A percentile compares a stretch with the other conserved stretches of the same genome.
phyloP scores from a whole-genome alignment of 2,797 vertebrate genomes.

The Tympanoctomys barrerae region DNA sequence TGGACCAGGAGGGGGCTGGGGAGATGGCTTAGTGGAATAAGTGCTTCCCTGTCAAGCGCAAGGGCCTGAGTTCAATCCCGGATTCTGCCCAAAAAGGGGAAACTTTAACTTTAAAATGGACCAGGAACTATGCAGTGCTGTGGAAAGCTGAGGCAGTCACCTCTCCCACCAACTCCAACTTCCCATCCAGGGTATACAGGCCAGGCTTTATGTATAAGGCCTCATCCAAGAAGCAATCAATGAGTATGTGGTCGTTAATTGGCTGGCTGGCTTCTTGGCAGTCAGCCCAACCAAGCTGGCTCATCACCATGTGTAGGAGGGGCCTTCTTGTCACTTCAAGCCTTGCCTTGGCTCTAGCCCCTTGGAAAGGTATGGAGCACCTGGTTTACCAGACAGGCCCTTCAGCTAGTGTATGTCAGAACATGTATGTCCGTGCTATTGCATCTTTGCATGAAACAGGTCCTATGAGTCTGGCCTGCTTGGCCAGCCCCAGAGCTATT shows the following conservation, averaged over 20 bases:
- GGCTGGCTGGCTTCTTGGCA: conserved; percentile 33
- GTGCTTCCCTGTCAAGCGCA: too few species aligned
- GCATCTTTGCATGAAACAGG: conserved; percentile 40
- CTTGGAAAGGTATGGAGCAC: background rate
- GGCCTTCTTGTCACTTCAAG: background rate
- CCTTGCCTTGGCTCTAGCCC: background rate
- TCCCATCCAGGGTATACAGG: background rate
- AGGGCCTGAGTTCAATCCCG: too few species aligned
- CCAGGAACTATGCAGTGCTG: too few species aligned
- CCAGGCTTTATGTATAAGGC: background rate
- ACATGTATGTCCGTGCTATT: background rate
- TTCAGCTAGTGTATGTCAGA: conserved; percentile 53
- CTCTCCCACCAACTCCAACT: background rate
- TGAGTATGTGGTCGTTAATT: background rate
- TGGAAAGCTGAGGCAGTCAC: background rate
- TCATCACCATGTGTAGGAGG: background rate
- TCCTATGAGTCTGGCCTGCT: conserved; percentile 65
- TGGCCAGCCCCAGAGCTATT: background rate
- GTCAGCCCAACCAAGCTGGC: conserved; percentile 11
- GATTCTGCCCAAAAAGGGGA: too few species aligned
- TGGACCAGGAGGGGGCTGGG: background rate
- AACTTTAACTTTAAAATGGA: background rate
- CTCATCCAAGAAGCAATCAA: background rate
- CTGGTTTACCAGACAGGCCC: conserved; percentile 57
- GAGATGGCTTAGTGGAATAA: too few species aligned